phyloP scores from a whole-genome alignment of 64 coral and sea anemone genomes.

The Montipora foliosa region DNA sequence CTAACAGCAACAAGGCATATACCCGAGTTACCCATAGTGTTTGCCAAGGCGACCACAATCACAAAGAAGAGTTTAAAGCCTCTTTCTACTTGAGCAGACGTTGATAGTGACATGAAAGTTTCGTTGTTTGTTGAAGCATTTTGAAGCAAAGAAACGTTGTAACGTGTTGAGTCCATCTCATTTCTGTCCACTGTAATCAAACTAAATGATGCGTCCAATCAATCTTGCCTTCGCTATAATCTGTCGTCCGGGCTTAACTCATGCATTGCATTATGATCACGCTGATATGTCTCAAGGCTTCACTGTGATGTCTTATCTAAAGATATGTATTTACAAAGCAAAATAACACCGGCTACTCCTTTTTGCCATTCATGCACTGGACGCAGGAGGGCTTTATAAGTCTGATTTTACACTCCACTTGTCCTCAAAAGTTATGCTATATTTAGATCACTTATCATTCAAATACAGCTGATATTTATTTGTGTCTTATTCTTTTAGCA shows the following conservation, averaged over 20 bases:
- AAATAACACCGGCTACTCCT: background rate
- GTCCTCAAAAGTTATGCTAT: constrained; percentile 4
- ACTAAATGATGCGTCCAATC: background rate
- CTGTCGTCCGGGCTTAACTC: background rate
- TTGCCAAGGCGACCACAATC: constrained; percentile 32
- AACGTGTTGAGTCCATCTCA: background rate
- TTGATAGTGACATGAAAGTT: background rate
- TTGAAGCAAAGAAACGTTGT: background rate
- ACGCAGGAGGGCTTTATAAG: constrained; percentile 23
- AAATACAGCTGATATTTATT: background rate
- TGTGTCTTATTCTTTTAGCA: background rate
- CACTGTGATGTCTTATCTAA: background rate
- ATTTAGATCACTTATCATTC: constrained; percentile 35
- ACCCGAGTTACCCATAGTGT: constrained; percentile 51
- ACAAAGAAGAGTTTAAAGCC: constrained; percentile 15
- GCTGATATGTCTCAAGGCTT: background rate
- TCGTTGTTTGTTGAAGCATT: background rate
- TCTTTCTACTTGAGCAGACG: background rate
- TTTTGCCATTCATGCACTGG: constrained; percentile 5
- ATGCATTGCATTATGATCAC: background rate
- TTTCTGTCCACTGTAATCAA: too few species aligned
- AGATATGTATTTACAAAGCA: background rate
- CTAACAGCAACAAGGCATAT: constrained; percentile 66
- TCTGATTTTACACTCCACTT: constrained; percentile 16
- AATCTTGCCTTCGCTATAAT: background rate